Evolutionary conservation across 1,140 invertebrate species (phyloP), one percentile per base, ranked within the genome.

Genomic region (Micrasema minimum): DNA sequence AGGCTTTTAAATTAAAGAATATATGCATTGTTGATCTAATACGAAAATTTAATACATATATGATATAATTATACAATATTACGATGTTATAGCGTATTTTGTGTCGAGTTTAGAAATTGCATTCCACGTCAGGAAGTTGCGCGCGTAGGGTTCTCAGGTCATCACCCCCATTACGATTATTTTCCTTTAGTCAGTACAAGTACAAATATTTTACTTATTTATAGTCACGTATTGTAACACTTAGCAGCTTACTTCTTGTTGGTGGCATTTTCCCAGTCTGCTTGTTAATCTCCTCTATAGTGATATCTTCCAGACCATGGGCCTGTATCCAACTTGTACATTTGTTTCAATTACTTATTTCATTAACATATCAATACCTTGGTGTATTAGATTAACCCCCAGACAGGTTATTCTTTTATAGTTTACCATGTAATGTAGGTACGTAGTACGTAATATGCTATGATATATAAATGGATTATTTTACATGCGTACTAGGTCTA

Each of bases 41-140:
- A 84, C 81, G 82, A 84, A 85, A 85, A 85, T 85, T 85, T 85
- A 85, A 85, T 85, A 85, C 84, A 84, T 85, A 85, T 85, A 84
- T 85, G 83, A 84, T 71, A 72, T 75, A 72, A 75, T 69, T 85
- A 85, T 85, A 85, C 82, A 83, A 84, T 84, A 84, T 84, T 84
- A 84, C 83, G 83, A 83, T 84, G 83, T 85, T 85, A 85, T 84
- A 81, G 82, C 83, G 82, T 85, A 84, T 83, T 83, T 67, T 74
- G 26, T 31, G 68, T 70, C 66, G 61, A 59, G 66, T 75, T 67
- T 75, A 75, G 71, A 75, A 83, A 85, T 84, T 85, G 83, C 83
- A 85, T 85, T 85, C 83, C 83, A 85, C 82, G 69, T 61, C 48
- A 23, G 51, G n/a, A 23, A 22, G 51, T 16, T 12, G 51, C 16